phyloP scores from a whole-genome alignment of 2,888 invertebrate genomes.

The Horisme vitalbata region DNA sequence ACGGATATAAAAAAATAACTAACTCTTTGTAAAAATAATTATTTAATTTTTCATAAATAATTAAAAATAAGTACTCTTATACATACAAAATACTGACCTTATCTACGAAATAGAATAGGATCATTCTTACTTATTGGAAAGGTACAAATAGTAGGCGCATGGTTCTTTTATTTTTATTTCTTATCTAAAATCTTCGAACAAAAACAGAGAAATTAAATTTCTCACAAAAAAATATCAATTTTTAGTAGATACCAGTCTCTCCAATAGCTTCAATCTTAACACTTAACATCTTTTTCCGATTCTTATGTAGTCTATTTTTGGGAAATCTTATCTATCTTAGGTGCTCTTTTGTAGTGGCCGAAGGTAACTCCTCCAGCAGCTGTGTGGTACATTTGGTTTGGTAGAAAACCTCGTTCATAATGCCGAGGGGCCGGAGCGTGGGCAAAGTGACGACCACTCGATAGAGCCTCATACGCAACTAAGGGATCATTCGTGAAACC shows the following conservation, averaged over 20 bases:
- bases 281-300: too few species aligned
- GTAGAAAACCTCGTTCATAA: slow-evolving; percentile 73
- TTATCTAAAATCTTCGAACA: too few species aligned
- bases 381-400: slow-evolving; percentile 78
- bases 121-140: not conserved
- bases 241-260: slow-evolving; percentile 15
- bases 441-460: slow-evolving; percentile 56
- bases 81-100: slow-evolving; percentile 19
- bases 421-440: slow-evolving; percentile 53
- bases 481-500: slow-evolving; percentile 70
- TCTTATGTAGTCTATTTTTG: slow-evolving; percentile 42
- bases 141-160: not conserved
- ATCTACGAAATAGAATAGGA: slow-evolving; percentile 8
- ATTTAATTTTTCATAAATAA: slow-evolving; percentile 11
- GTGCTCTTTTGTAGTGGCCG: slow-evolving; percentile 71
- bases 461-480: slow-evolving; percentile 68
- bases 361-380: slow-evolving; percentile 68
- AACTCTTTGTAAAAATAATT: not conserved
- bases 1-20: too few species aligned
- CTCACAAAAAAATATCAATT: not conserved
- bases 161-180: too few species aligned
- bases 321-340: slow-evolving; percentile 55
- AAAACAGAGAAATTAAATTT: not conserved
- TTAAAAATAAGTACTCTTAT: slow-evolving; percentile 8
- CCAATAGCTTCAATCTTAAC: too few species aligned